These are phyloP conservation scores for Hydrolagus affinis DNA, from an alignment of 2,113 vertebrate species.

Conservation along the genomic window DNA sequence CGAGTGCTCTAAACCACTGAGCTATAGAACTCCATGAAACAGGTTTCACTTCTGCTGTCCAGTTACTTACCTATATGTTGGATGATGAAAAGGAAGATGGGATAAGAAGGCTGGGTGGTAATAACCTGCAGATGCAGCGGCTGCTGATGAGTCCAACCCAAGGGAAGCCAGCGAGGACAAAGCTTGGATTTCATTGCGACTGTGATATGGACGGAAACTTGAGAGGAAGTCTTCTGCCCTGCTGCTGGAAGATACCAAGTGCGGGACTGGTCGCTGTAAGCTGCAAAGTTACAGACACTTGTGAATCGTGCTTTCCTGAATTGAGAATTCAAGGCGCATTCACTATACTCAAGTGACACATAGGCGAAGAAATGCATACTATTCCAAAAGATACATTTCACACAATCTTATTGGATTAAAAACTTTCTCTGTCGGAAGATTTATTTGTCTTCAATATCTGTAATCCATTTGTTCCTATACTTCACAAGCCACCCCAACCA, in stretches of 20 bases:
- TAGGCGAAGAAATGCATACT: too few species aligned
- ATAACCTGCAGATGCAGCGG: constrained; percentile 1
- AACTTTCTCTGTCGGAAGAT: not conserved
- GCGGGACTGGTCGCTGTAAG: constrained; percentile 29
- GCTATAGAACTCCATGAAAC: too few species aligned
- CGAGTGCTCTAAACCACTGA: too few species aligned
- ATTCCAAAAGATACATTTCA: not conserved
- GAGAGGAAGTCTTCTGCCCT: constrained; percentile 26
- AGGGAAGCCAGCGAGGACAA: constrained; percentile 22
- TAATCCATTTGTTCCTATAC: not conserved
- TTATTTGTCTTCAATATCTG: not conserved
- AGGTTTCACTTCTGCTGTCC: not conserved
- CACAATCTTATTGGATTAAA: not conserved
- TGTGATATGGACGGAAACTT: constrained; percentile 28
- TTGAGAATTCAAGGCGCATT: not conserved
- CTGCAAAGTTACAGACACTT: not conserved
- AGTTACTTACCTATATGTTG: constrained; percentile 23
- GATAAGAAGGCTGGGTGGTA: constrained; percentile 29
- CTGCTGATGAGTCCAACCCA: constrained; percentile 11
- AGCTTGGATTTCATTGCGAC: constrained; percentile 12
- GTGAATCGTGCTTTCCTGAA: not conserved
- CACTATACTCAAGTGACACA: not conserved
- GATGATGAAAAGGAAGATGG: constrained; percentile 23
- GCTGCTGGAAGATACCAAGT: constrained; percentile 14
- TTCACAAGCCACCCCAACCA: too few species aligned